Evolutionary conservation across 2,797 vertebrate species (phyloP).

Genomic region (Champsocephalus esox): DNA sequence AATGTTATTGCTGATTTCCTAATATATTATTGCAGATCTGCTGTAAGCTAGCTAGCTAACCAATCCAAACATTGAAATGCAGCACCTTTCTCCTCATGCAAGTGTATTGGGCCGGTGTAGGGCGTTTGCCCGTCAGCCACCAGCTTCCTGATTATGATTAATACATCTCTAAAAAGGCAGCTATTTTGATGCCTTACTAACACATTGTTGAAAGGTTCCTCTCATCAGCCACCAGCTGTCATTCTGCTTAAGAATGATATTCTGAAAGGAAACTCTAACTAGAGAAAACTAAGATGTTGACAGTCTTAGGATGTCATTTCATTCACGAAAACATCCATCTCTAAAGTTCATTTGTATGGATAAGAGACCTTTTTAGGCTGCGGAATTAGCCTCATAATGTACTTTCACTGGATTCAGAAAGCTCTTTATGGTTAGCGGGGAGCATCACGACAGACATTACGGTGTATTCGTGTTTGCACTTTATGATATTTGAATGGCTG

Average conservation of each 20-base stretch:
- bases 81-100: too few species aligned
- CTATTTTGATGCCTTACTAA: constrained; percentile 34
- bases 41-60: too few species aligned
- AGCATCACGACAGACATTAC: constrained; percentile 23
- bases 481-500: constrained; percentile 43
- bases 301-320: constrained; percentile 9
- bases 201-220: constrained; percentile 23
- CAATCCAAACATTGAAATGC: too few species aligned
- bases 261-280: constrained; percentile 10
- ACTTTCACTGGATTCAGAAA: constrained; percentile 25
- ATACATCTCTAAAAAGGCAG: constrained; percentile 12
- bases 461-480: constrained; percentile 35
- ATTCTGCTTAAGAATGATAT: constrained; percentile 12
- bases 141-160: constrained; percentile 13
- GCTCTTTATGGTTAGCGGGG: constrained; percentile 29
- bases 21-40: too few species aligned
- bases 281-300: constrained; percentile 24
- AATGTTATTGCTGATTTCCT: too few species aligned
- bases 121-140: too few species aligned
- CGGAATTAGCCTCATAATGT: constrained; percentile 24
- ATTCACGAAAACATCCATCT: background rate
- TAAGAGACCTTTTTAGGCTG: constrained; percentile 21
- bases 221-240: constrained; percentile 55
- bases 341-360: constrained; percentile 8
- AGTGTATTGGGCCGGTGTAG: too few species aligned